Evolutionary conservation across 1,140 invertebrate species (phyloP).

Genomic region (Drosophila watanabei): DNA sequence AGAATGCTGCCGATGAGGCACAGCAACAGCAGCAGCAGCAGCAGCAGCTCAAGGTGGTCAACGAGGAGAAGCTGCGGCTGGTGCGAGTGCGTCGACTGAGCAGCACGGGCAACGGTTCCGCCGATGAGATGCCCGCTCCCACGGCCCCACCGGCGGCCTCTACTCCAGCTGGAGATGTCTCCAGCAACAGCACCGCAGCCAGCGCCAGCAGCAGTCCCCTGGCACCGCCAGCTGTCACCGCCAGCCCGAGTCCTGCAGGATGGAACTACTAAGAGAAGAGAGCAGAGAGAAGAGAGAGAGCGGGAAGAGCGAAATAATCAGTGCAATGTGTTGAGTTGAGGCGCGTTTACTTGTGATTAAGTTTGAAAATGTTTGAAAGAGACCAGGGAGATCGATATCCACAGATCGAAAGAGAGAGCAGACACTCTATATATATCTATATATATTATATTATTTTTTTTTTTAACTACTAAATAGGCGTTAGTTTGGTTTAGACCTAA

Average conservation of each 20-base stretch:
- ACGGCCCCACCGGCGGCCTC: not conserved
- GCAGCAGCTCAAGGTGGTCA: constrained; percentile 71
- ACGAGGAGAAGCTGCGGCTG: constrained; percentile 78
- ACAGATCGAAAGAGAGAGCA: constrained; percentile 2
- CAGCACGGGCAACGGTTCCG: constrained; percentile 53
- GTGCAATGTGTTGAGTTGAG: constrained; percentile 70
- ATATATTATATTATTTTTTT: constrained; percentile 32
- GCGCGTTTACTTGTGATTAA: constrained; percentile 80
- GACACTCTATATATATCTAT: constrained; percentile 22
- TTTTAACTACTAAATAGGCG: constrained; percentile 39
- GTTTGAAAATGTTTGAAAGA: constrained; percentile 54
- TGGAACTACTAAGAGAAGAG: constrained; percentile 65
- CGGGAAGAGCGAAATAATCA: constrained; percentile 14
- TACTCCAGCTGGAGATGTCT: not conserved
- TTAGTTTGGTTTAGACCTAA: constrained; percentile 30
- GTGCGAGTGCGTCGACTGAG: constrained; percentile 75
- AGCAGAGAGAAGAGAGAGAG: not conserved
- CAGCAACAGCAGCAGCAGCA: constrained; percentile 7
- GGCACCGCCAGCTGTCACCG: constrained; percentile 14
- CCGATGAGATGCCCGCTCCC: constrained; percentile 34
- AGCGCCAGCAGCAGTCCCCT: constrained; percentile 10
- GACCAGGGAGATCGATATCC: constrained; percentile 1
- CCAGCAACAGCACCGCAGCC: not conserved
- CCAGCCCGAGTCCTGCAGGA: constrained; percentile 22
- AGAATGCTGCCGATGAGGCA: constrained; percentile 9